Conservation (phyloP, 2,797 vertebrate genomes). For the Linurgus olivaceus region DNA sequence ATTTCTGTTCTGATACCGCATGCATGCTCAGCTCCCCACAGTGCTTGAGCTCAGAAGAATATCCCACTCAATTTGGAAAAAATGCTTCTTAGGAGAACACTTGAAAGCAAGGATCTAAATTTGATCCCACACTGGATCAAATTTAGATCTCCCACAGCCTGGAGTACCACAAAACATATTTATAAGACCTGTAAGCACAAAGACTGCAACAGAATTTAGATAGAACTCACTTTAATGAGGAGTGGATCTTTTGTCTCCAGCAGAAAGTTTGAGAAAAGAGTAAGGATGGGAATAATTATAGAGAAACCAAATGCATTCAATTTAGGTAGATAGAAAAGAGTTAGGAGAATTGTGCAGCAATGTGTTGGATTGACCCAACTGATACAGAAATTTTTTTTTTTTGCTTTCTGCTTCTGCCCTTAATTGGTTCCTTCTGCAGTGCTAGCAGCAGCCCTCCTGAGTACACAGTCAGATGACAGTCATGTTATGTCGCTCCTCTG, state of each 20-base stretch:
- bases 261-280: background rate
- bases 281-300: background rate
- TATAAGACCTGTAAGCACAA: background rate
- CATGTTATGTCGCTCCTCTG: background rate
- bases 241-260: background rate
- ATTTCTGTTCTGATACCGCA: background rate
- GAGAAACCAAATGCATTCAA: background rate
- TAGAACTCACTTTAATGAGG: background rate
- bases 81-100: background rate
- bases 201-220: background rate
- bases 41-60: background rate
- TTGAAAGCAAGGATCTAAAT: background rate
- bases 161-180: background rate
- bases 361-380: background rate
- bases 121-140: background rate
- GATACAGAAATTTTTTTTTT: background rate
- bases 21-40: background rate
- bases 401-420: background rate
- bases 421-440: background rate
- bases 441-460: background rate
- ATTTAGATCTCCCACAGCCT: background rate
- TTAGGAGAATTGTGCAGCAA: background rate
- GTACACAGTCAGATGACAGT: background rate
- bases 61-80: background rate
- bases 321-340: background rate